Evolutionary conservation across 2,797 vertebrate genomes (phyloP), one percentile per base, ranked within the genome.

Genomic region (Fistularia commersonii): DNA sequence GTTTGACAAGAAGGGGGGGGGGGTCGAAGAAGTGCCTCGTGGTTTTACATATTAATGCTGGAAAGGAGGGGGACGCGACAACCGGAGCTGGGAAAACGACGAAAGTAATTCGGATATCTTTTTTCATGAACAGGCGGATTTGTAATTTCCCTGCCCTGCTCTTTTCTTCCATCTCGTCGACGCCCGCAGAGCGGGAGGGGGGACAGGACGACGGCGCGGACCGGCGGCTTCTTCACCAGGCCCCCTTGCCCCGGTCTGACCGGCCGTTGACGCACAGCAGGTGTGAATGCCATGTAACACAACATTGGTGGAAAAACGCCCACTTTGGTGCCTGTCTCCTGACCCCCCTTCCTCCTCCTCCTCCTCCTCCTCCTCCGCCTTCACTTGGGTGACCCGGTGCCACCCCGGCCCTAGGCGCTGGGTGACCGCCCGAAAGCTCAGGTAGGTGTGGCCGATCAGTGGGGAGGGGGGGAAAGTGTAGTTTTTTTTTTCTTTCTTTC

Each of bases 351-450:
- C 23, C 23, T 23, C 23, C 23, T 4, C 23, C 23, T 23, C n/a
- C n/a, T n/a, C n/a, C n/a, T n/a, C n/a, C n/a, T n/a, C n/a, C n/a
- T 23, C 74, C 73, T 79, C 69, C 64, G 49, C 76, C 67, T 73
- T 80, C 89, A 89, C 88, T 87, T 88, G 87, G 87, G 87, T 88
- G 88, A 91, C 89, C 88, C 88, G 80, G 74, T 78, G 82, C 80
- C 85, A 85, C 86, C 86, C 82, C 83, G 75, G 82, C 75, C 72
- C 72, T 72, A 40, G 36, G 76, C 55, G 81, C 81, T 72, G 81
- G 85, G 86, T 82, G 84, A 81, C 80, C 74, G 80, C 61, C 65
- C 61, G 65, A 69, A 79, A 71, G 48, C 75, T 72, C 85, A 90
- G 90, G 90, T 91, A 90, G 89, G 90, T 91, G 90, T 88, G 90